Percentiles rank a stretch among this genome's conserved stretches.
These are phyloP conservation scores for Timandra comae DNA, from an alignment of 2,888 invertebrate genomes.

Conservation along the genomic window DNA sequence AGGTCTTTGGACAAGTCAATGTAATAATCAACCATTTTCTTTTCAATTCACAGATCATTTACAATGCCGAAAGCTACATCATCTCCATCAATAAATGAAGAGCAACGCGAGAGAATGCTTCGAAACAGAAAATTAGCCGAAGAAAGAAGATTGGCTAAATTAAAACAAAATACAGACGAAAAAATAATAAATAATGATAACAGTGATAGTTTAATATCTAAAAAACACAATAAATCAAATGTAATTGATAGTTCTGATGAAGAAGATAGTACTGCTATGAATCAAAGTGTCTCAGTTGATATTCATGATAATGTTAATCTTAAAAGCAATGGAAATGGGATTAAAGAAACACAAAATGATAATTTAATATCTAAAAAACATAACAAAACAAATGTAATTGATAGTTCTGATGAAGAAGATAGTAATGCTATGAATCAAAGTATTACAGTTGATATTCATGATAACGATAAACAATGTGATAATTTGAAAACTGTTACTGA, in stretches of 20 bases:
- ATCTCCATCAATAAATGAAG: constrained; percentile 74
- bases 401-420: constrained; percentile 32
- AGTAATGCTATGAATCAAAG: constrained; percentile 26
- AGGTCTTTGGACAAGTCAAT: no score
- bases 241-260: constrained; percentile 25
- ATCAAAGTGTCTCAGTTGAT: constrained; percentile 29
- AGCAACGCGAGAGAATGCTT: constrained; percentile 81
- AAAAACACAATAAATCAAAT: constrained; percentile 9
- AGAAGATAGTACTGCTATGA: constrained; percentile 27
- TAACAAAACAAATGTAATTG: constrained; percentile 5
- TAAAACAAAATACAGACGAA: constrained; percentile 48
- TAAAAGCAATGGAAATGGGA: constrained; percentile 6
- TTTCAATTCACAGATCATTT: constrained; percentile 33
- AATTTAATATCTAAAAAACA: no score
- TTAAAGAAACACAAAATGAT: no score
- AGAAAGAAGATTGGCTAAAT: constrained; percentile 77
- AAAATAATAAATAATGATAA: neutral
- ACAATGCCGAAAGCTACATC: constrained; percentile 56
- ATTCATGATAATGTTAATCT: constrained; percentile 15
- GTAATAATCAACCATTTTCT: no score
- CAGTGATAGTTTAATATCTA: neutral
- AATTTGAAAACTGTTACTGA: no score
- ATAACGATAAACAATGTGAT: constrained; percentile 7
- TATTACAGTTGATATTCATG: constrained; percentile 26
- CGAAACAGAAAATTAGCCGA: constrained; percentile 81